These are phyloP conservation scores for Mesembrinibis cayennensis DNA, from an alignment of 2,113 vertebrate species.

Conservation along the genomic window DNA sequence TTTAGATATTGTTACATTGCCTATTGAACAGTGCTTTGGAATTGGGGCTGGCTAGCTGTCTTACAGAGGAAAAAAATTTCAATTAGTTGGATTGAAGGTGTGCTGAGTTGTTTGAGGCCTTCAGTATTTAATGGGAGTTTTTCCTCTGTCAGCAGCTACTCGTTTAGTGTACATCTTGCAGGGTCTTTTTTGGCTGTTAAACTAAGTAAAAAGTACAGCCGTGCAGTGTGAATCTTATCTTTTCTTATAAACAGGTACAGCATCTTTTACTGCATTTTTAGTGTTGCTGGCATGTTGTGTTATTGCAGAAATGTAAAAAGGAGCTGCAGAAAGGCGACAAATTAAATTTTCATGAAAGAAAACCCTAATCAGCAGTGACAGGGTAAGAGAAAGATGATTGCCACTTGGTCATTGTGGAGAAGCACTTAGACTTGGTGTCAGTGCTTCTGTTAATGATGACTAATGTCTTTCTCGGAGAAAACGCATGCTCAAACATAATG, in stretches of 20 bases:
- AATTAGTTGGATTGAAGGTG: background rate
- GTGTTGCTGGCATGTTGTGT: slow-evolving; percentile 16
- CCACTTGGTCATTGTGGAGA: slow-evolving; percentile 88
- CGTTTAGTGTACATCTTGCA: background rate
- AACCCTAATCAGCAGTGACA: slow-evolving; percentile 88
- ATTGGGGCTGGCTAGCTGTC: background rate
- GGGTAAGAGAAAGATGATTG: slow-evolving; percentile 86
- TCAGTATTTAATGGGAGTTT: background rate
- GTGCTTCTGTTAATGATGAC: slow-evolving; percentile 92
- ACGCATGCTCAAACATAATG: slow-evolving; percentile 73
- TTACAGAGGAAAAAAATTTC: background rate
- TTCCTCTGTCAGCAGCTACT: background rate
- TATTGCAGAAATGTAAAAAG: slow-evolving; percentile 55
- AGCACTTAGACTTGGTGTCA: slow-evolving; percentile 90
- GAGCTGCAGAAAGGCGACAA: slow-evolving; percentile 62
- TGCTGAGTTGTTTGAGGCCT: background rate
- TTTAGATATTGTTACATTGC: background rate
- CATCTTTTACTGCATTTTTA: slow-evolving; percentile 38
- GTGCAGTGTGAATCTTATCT: background rate
- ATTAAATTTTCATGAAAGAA: slow-evolving; percentile 84
- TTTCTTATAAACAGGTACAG: background rate
- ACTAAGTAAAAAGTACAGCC: slow-evolving; percentile 7
- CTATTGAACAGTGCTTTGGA: background rate
- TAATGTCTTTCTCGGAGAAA: slow-evolving; percentile 87
- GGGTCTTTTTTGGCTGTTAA: background rate